Percentiles rank a stretch among this genome's conserved stretches.
Conservation (phyloP, 2,888 invertebrate species). For the Amblyjoppa fuscipennis region DNA sequence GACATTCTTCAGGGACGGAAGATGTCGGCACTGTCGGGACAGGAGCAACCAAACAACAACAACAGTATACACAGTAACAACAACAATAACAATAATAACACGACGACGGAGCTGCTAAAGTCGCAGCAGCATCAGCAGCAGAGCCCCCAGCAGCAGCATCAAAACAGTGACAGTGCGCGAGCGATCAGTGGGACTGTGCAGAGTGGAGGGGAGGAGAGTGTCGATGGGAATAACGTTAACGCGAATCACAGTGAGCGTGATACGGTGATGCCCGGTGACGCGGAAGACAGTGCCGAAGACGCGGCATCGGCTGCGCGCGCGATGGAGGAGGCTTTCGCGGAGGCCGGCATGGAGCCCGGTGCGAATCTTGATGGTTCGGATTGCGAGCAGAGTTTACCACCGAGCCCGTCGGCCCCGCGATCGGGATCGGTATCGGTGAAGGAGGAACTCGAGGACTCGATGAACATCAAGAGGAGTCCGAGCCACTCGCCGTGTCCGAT, state of each 20-base stretch:
- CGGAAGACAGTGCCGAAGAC: conserved; percentile 84
- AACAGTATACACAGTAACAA: conserved; percentile 85
- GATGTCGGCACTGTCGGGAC: conserved; percentile 91
- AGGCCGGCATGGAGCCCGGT: conserved; percentile 87
- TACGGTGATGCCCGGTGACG: conserved; percentile 83
- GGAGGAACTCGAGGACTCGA: conserved; percentile 82
- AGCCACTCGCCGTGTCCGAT: conserved; percentile 83
- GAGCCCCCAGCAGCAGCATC: conserved; percentile 82
- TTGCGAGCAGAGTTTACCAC: conserved; percentile 83
- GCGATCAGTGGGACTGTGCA: conserved; percentile 82
- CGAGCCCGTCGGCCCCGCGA: conserved; percentile 82
- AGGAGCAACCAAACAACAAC: conserved; percentile 88
- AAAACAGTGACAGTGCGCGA: conserved; percentile 84
- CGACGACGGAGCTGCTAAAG: conserved; percentile 86
- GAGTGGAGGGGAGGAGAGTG: conserved; percentile 84
- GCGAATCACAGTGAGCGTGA: conserved; percentile 83
- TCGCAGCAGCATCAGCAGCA: conserved; percentile 86
- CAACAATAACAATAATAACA: conserved; percentile 87
- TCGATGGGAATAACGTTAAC: conserved; percentile 81
- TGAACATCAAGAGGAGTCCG: conserved; percentile 82
- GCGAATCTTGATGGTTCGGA: conserved; percentile 84
- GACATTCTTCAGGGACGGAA: conserved; percentile 96
- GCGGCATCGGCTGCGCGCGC: conserved; percentile 85
- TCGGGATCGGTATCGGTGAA: conserved; percentile 84
- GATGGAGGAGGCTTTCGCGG: conserved; percentile 88